Evolutionary conservation across 2,888 invertebrate genomes (phyloP), one percentile per base, ranked within the genome.

Genomic region (Euzetes globulus): DNA sequence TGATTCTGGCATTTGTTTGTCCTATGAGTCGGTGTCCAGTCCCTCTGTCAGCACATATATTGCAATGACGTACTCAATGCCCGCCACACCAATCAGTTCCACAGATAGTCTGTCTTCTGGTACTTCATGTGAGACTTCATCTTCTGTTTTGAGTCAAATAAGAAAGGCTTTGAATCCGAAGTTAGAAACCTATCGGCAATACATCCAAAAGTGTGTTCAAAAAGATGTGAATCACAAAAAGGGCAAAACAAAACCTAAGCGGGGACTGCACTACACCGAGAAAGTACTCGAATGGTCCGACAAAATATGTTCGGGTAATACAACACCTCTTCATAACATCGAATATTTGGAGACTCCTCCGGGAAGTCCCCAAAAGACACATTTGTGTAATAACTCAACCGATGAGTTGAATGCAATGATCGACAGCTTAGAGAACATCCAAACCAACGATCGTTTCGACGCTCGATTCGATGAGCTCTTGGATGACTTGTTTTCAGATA

Each of bases 291-390:
- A 70, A 37, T 70, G 70, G 70, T 45, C 70, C 9, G 47, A 70
- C 45, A 45, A 15, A 63, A n/a, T 41, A 22, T 33, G 70, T 70
- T 70, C 47, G 5, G 70, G 70, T 0, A 70, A 70, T 45, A 25
- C 70, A 45, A 70, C 70, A 15, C 70, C 70, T n/a, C 15, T 70
- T 27, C 70, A 70, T 70, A 70, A 27, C 13, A 70, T 47, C 25
- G 70, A 70, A 17, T 70, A 25, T 45, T 25, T 70, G 19, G 70
- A 11, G 45, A 70, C 70, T 11, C 70, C 70, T 25, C 70, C 70
- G 13, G 70, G 70, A 70, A 70, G 45, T 70, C 70, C 70, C 25
- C 63, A 19, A 58, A 41, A 41, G 6, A 13, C 9, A 41, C 7
- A 4, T 4, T 41, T 41, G 41, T 9, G 1, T 41, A 1, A 9